These are phyloP conservation scores for Mesoclemmys tuberculata DNA, from an alignment of 2,113 vertebrate genomes.

Conservation along the genomic window DNA sequence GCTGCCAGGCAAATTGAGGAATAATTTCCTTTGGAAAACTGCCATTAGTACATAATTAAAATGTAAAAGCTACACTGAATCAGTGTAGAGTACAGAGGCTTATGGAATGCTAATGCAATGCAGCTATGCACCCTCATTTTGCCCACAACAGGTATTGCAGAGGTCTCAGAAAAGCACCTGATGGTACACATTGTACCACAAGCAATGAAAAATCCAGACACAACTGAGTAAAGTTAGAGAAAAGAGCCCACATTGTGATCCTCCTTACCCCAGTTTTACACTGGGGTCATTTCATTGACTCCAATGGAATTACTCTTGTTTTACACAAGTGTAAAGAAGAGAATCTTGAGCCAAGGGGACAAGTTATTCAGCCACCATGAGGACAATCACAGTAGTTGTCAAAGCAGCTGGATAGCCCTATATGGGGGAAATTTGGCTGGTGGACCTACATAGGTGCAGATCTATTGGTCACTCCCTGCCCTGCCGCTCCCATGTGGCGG, in stretches of 20 bases:
- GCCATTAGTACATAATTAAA: not conserved
- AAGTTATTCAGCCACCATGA: not conserved
- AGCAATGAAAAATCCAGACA: not conserved
- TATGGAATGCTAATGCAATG: not conserved
- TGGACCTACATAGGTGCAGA: not conserved
- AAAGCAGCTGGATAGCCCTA: not conserved
- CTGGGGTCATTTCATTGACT: not conserved
- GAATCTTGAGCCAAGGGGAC: fast-evolving
- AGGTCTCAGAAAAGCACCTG: not conserved
- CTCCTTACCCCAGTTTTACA: not conserved
- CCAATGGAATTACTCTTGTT: not conserved
- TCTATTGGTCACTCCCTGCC: not conserved
- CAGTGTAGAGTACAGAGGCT: not conserved
- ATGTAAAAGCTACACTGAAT: not conserved
- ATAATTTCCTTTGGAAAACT: not conserved
- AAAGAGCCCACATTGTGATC: not conserved
- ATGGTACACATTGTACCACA: not conserved
- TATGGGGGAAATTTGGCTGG: not conserved
- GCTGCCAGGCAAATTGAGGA: not conserved
- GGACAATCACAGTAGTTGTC: not conserved
- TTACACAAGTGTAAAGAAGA: not conserved
- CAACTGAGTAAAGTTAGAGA: not conserved
- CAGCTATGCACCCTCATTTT: fast-evolving
- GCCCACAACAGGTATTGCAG: not conserved
- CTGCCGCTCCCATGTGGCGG: not conserved